Evolutionary conservation across 2,113 vertebrate species (phyloP).

Genomic region (Sitta europaea): DNA sequence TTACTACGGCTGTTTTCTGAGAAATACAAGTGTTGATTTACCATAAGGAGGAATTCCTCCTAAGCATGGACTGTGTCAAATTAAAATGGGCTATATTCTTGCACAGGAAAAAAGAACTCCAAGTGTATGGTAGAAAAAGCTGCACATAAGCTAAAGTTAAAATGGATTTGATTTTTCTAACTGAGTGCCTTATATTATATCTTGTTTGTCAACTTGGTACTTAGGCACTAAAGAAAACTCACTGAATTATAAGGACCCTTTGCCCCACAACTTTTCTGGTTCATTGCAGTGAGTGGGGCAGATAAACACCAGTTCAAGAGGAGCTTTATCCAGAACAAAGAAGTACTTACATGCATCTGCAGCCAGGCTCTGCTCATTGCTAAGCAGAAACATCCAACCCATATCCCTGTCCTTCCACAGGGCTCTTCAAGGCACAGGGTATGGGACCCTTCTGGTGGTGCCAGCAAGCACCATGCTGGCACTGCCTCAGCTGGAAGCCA

Average conservation of each 20-base stretch:
- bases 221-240: background rate
- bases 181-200: background rate
- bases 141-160: background rate
- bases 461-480: background rate
- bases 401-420: background rate
- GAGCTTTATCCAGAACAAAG: background rate
- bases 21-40: background rate
- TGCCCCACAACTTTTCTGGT: rapidly evolving
- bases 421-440: background rate
- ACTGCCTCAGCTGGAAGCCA: slow-evolving; percentile 18
- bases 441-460: background rate
- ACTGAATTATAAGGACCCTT: background rate
- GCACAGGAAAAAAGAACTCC: background rate
- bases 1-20: background rate
- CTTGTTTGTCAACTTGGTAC: background rate
- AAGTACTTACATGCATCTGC: background rate
- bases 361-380: background rate
- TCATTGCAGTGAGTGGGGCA: background rate
- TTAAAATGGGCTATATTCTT: background rate
- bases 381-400: background rate
- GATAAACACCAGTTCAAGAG: background rate
- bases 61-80: background rate
- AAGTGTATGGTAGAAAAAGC: background rate
- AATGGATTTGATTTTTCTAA: background rate
- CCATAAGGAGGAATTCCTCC: background rate